Base-by-base conservation (phyloP, 2,113 vertebrate species). In the Dryoscopus gambensis region DNA sequence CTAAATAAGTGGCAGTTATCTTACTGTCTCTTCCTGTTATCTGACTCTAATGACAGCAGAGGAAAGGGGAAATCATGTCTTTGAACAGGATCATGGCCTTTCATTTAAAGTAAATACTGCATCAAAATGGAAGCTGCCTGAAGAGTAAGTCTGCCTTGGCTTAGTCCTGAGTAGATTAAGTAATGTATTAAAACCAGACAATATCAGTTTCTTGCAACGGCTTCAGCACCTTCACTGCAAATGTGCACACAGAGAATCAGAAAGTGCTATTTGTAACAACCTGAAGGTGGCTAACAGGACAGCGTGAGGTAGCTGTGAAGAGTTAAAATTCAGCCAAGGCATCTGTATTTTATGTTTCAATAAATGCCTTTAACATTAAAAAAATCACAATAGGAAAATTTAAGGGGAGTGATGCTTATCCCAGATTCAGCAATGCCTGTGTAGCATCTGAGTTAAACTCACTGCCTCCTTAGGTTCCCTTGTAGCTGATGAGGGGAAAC, bases 1-100 rank as follows among this genome's bases (percentile, higher is more conserved):
- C 92, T 95, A 93, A 96, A 93, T 90, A 96, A 84, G 84, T 94
- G 79, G 86, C 74, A 90, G 93, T 97, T 98, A 98, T 98, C 97
- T 96, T 67, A 33, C 44, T 84, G 95, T 93, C 95, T 97, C 84
- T 95, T 93, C 79, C 78, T 97, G 89, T 97, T 97, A 97, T 98
- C 97, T 97, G 82, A 62, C 52, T 69, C 56, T 84, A 94, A 93
- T 92, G 96, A 96, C 95, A 97, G 86, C 87, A 89, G 77, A 82
- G 85, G 85, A 77, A 88, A 84, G 60, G 57, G 52, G 87, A 94
- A 96, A 95, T 91, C 65, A 73, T 21, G 65, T 82, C 95, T 96
- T 97, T 96, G 94, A 96, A 91, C 70, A 94, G 90, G 91, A 96
- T 81, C 86, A n/a, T 3, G 68, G 86, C 77, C 92, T 90, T 96